Evolutionary conservation across 2,113 vertebrate species (phyloP).

Genomic region (Etia nguti): DNA sequence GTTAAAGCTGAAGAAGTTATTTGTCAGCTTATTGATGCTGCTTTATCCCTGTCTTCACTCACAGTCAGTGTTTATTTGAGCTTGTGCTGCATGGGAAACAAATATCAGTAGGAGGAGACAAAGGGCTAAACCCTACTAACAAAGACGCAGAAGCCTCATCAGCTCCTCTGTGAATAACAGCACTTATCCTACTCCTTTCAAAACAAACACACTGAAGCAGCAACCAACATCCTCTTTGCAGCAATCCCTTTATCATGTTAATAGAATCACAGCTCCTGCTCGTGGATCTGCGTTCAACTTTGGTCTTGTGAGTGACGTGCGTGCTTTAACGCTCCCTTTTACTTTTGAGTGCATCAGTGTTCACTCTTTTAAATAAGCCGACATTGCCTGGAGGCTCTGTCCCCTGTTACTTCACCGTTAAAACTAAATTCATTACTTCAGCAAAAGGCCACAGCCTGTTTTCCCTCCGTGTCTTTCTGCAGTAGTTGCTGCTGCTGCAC

Average conservation of each 20-base stretch:
- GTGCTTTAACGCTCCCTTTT: background rate
- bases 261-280: slow-evolving; percentile 1
- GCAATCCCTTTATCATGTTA: background rate
- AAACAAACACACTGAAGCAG: slow-evolving; percentile 12
- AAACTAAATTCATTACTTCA: slow-evolving; percentile 73
- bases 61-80: background rate
- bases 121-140: background rate
- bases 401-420: slow-evolving; percentile 42
- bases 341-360: slow-evolving; percentile 22
- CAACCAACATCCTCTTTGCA: background rate
- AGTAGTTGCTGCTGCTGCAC: slow-evolving; percentile 14
- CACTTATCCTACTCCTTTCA: slow-evolving; percentile 2
- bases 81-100: background rate
- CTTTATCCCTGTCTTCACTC: background rate
- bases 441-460: slow-evolving; percentile 52
- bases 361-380: slow-evolving; percentile 36
- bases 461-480: slow-evolving; percentile 24
- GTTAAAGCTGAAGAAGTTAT: background rate
- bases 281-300: background rate
- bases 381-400: slow-evolving; percentile 68
- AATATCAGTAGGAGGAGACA: background rate
- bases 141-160: background rate
- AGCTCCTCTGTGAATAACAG: background rate
- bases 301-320: background rate
- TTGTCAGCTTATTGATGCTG: background rate